These are phyloP conservation scores for Drosophila kohkoa DNA, from an alignment of 1,140 invertebrate genomes.

Conservation along the genomic window DNA sequence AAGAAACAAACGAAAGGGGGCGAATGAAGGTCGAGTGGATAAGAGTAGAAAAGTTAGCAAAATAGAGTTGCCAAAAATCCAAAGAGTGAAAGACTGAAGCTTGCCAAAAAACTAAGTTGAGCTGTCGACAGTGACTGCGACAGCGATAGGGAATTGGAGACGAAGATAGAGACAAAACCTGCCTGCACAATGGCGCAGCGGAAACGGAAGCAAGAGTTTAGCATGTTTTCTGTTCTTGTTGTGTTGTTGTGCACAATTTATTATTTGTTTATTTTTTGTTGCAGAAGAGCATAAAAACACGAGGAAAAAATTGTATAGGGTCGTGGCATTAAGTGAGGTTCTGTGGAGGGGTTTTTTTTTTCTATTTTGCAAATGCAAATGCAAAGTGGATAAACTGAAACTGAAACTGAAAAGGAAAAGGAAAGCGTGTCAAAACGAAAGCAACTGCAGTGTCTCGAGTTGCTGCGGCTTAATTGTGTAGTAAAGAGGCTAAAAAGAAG, in stretches of 20 bases:
- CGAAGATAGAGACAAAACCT: constrained; percentile 51
- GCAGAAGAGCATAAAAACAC: neutral
- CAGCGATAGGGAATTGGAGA: neutral
- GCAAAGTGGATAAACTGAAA: constrained; percentile 50
- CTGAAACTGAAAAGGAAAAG: constrained; percentile 47
- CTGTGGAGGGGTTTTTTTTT: constrained; percentile 15
- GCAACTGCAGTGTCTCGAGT: constrained; percentile 49
- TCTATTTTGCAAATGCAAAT: constrained; percentile 34
- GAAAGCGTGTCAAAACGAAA: constrained; percentile 50
- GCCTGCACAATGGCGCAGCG: constrained; percentile 82
- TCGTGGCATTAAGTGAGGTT: constrained; percentile 2
- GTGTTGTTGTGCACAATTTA: constrained; percentile 30
- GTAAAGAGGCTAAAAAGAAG: constrained; percentile 47
- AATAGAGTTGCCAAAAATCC: constrained; percentile 34
- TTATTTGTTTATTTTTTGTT: constrained; percentile 43
- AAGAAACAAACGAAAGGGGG: neutral
- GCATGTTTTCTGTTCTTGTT: constrained; percentile 37
- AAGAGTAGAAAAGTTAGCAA: constrained; percentile 24
- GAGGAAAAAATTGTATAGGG: constrained; percentile 5
- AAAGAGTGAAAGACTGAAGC: neutral
- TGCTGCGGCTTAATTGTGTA: constrained; percentile 55
- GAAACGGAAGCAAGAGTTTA: constrained; percentile 83
- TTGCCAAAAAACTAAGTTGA: constrained; percentile 4
- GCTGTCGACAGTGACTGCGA: neutral
- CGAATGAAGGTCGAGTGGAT: neutral